phyloP scores from a whole-genome alignment of 2,888 invertebrate genomes.

The Spatulosminthurus flaviceps region DNA sequence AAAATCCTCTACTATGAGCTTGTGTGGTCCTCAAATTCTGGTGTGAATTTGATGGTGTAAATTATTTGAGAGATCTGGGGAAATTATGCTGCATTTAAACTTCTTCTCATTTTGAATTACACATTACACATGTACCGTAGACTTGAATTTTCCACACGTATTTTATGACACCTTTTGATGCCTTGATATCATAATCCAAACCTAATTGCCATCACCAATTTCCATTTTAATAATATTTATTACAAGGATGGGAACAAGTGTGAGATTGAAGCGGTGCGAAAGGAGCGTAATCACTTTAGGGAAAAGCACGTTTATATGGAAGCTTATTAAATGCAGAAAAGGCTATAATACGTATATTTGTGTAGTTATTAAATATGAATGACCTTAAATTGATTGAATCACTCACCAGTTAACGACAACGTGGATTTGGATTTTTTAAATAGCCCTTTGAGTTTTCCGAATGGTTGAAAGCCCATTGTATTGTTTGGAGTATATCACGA shows the following conservation, averaged over 20 bases:
- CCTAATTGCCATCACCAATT: slow-evolving; percentile 5
- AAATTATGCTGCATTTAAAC: slow-evolving; percentile 16
- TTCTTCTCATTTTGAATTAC: background rate
- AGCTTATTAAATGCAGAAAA: too few relatives aligned
- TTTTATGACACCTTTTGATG: too few relatives aligned
- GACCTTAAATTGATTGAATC: background rate
- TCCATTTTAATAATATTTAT: background rate
- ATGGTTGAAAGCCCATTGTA: slow-evolving; percentile 47
- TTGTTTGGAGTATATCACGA: slow-evolving; percentile 24
- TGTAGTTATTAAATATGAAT: background rate
- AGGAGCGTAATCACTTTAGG: too few relatives aligned
- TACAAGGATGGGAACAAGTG: background rate
- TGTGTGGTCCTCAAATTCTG: slow-evolving; percentile 3
- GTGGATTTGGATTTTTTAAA: slow-evolving; percentile 45
- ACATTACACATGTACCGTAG: background rate
- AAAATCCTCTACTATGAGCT: background rate
- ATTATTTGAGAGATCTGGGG: background rate
- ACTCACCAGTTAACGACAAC: slow-evolving; percentile 42
- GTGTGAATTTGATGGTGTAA: background rate
- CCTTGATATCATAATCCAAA: background rate
- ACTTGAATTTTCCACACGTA: background rate
- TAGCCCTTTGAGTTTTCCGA: slow-evolving; percentile 42
- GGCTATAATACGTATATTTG: too few relatives aligned
- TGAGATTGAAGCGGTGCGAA: too few relatives aligned
- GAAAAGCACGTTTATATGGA: too few relatives aligned